These are phyloP conservation scores for Sarotherodon lohbergeri DNA, from an alignment of 2,113 vertebrate genomes.

Conservation along the genomic window DNA sequence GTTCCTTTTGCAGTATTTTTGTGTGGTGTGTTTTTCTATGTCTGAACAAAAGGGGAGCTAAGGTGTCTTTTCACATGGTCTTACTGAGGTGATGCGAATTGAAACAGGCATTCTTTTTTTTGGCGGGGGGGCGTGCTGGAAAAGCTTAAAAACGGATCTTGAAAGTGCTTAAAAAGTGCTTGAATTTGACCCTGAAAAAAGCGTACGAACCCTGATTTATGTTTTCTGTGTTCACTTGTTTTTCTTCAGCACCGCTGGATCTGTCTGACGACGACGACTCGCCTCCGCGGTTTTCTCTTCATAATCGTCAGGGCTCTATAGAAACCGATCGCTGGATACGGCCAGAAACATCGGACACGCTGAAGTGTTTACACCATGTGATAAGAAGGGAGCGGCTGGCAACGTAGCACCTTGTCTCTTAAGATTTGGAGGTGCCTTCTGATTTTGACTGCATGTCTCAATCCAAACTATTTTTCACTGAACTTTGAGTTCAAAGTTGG, in stretches of 20 bases:
- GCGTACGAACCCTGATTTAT: background rate
- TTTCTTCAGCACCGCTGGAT: background rate
- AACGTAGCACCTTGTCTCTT: background rate
- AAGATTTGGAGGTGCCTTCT: background rate
- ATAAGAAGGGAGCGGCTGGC: background rate
- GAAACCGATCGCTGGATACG: constrained; percentile 80
- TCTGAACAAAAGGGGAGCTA: too few relatives aligned
- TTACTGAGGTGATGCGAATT: too few relatives aligned
- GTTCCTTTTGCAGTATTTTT: too few relatives aligned
- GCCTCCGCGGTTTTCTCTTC: constrained; percentile 45
- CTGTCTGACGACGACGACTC: constrained; percentile 17
- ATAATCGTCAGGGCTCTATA: background rate
- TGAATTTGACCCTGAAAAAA: too few relatives aligned
- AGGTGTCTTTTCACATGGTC: too few relatives aligned
- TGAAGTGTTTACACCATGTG: constrained; percentile 53
- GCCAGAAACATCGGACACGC: constrained; percentile 73
- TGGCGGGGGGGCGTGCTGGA: too few relatives aligned
- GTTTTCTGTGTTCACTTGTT: background rate
- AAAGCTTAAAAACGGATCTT: too few relatives aligned
- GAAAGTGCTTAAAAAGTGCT: too few relatives aligned
- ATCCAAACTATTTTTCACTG: background rate
- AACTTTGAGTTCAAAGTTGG: background rate
- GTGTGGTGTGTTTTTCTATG: too few relatives aligned
- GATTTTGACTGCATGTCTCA: background rate
- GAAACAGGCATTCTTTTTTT: too few relatives aligned